These are phyloP conservation scores for Diarsia rubi DNA, from an alignment of 2,888 invertebrate genomes.

Conservation along the genomic window DNA sequence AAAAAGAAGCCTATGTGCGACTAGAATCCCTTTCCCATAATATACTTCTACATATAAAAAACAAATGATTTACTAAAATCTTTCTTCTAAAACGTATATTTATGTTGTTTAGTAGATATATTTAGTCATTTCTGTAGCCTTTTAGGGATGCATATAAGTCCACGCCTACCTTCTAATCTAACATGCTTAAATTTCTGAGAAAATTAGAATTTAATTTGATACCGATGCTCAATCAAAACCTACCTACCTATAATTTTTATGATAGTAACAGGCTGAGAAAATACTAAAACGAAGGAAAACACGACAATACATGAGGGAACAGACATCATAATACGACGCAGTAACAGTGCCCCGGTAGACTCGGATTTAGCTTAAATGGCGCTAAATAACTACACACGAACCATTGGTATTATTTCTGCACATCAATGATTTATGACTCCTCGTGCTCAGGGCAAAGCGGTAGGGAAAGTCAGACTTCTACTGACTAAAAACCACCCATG, in stretches of 20 bases:
- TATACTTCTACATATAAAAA: not conserved
- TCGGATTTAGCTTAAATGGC: not conserved
- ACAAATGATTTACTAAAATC: not conserved
- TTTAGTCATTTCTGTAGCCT: not conserved
- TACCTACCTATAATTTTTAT: not conserved
- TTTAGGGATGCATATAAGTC: not conserved
- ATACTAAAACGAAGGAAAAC: not conserved
- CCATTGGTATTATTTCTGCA: not conserved
- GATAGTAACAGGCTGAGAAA: conserved; percentile 12
- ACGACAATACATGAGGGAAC: not conserved
- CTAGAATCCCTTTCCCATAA: not conserved
- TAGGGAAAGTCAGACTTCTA: too few relatives aligned
- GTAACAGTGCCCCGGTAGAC: not conserved
- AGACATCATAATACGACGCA: not conserved
- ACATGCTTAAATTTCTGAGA: not conserved
- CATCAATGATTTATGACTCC: not conserved
- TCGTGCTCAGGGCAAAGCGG: too few relatives aligned
- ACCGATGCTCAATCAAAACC: not conserved
- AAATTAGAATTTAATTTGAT: not conserved
- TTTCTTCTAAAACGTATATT: not conserved
- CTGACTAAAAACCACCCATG: too few relatives aligned
- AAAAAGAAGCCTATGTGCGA: not conserved
- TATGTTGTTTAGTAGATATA: not conserved
- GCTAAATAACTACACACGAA: not conserved
- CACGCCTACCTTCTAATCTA: not conserved